phyloP scores from a whole-genome alignment of 2,888 invertebrate species.

The Torymus tubicola region DNA sequence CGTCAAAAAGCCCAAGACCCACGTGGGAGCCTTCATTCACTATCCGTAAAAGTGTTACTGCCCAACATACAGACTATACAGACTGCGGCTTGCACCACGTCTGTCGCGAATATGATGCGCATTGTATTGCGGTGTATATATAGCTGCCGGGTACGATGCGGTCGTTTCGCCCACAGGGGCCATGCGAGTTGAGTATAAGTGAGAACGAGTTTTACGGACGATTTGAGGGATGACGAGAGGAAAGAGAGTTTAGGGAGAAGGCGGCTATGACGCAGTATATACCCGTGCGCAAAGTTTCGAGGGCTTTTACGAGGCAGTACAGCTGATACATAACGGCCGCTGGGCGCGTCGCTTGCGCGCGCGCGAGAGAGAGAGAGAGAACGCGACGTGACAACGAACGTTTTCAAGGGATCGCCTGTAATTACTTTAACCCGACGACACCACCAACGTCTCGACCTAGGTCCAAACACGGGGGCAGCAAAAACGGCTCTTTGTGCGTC shows the following conservation, averaged over 20 bases:
- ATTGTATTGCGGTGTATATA: constrained; percentile 2
- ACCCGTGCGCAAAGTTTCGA: constrained; percentile 29
- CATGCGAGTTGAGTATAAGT: too few relatives aligned
- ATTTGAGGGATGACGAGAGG: constrained; percentile 23
- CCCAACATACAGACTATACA: neutral
- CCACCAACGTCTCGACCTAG: too few relatives aligned
- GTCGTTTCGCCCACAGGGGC: neutral
- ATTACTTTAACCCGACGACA: constrained; percentile 32
- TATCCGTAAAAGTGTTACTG: neutral
- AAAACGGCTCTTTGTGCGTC: too few relatives aligned
- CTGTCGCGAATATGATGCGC: constrained; percentile 5
- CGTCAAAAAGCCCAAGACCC: too few relatives aligned
- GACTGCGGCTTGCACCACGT: too few relatives aligned
- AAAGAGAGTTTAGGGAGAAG: neutral
- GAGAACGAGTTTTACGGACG: constrained; percentile 35
- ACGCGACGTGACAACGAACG: neutral
- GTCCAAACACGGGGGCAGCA: too few relatives aligned
- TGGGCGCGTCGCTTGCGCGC: neutral
- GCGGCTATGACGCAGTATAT: neutral
- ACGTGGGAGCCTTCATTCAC: neutral
- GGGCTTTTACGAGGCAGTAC: constrained; percentile 38
- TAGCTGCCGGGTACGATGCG: neutral
- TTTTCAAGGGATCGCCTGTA: constrained; percentile 31
- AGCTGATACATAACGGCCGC: neutral
- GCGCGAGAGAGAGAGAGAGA: too few relatives aligned